Conservation (phyloP, 2,113 vertebrate species). For the Syrrhaptes paradoxus region DNA sequence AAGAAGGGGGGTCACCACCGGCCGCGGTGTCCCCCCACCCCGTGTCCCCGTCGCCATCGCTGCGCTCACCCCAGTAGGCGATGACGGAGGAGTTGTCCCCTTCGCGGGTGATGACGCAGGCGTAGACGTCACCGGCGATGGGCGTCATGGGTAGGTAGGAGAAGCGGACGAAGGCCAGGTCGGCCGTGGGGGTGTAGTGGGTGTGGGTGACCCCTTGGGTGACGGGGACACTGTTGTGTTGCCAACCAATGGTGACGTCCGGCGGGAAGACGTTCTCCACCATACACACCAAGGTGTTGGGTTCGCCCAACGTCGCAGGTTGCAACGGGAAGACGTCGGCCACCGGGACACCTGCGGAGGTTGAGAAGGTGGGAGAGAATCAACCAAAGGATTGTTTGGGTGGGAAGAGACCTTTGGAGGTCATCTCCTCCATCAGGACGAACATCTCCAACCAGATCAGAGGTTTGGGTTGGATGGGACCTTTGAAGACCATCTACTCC, state of each 20-base stretch:
- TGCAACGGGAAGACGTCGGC: background rate
- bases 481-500: no score
- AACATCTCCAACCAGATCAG: no score
- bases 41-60: no score
- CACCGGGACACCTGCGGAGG: background rate
- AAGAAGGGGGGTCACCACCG: background rate
- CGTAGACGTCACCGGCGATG: accelerated
- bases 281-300: background rate
- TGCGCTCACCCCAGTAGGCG: background rate
- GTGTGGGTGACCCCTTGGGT: background rate
- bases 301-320: background rate
- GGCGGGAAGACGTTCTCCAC: background rate
- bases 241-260: background rate
- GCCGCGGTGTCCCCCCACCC: background rate
- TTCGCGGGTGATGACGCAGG: background rate
- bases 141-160: background rate
- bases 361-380: background rate
- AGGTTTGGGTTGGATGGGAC: no score
- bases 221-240: background rate
- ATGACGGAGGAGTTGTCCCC: background rate
- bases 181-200: background rate
- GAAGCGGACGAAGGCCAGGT: background rate
- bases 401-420: background rate
- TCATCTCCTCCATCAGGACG: no score
- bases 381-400: background rate